These are phyloP conservation scores for Dipodomys ordii DNA, from an alignment of 2,113 vertebrate species.

Conservation along the genomic window DNA sequence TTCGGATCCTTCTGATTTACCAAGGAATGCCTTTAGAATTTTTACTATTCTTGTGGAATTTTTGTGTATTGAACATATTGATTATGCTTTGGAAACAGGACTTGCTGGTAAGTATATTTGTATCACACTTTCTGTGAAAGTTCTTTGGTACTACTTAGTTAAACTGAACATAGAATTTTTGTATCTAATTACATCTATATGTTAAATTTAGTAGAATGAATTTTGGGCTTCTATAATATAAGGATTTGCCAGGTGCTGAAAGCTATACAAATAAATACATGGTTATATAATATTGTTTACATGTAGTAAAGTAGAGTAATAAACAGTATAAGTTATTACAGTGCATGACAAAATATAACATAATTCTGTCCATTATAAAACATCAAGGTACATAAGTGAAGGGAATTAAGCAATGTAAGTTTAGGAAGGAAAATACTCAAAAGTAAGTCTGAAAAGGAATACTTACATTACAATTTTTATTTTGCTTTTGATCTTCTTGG, in stretches of 20 bases:
- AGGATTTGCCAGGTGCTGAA: slow-evolving; percentile 44
- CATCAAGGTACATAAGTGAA: slow-evolving; percentile 32
- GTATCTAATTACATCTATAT: slow-evolving; percentile 3
- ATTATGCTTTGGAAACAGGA: slow-evolving; percentile 99
- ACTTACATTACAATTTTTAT: slow-evolving; percentile 12
- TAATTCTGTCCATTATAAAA: background rate
- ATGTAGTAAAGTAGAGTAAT: background rate
- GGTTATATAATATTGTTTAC: slow-evolving; percentile 32
- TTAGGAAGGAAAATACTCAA: background rate
- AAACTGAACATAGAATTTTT: slow-evolving; percentile 16
- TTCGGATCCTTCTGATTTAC: slow-evolving; percentile 97
- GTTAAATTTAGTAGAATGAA: slow-evolving; percentile 9
- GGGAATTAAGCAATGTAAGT: slow-evolving; percentile 5
- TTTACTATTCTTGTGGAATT: slow-evolving; percentile 98
- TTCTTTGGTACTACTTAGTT: slow-evolving; percentile 34
- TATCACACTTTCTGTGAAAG: slow-evolving; percentile 55
- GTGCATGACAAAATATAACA: background rate
- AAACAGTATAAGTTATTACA: background rate
- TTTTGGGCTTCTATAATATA: slow-evolving; percentile 40
- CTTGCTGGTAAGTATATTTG: slow-evolving; percentile 92
- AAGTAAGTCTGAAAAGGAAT: slow-evolving; percentile 41
- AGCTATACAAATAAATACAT: background rate
- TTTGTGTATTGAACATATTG: slow-evolving; percentile 98
- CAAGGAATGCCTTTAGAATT: slow-evolving; percentile 98
- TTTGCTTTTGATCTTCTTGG: slow-evolving; percentile 31